Percentiles rank a stretch among this genome's conserved stretches.
These are phyloP conservation scores for Cheilosia vulpina DNA, from an alignment of 2,888 invertebrate species.

Conservation along the genomic window DNA sequence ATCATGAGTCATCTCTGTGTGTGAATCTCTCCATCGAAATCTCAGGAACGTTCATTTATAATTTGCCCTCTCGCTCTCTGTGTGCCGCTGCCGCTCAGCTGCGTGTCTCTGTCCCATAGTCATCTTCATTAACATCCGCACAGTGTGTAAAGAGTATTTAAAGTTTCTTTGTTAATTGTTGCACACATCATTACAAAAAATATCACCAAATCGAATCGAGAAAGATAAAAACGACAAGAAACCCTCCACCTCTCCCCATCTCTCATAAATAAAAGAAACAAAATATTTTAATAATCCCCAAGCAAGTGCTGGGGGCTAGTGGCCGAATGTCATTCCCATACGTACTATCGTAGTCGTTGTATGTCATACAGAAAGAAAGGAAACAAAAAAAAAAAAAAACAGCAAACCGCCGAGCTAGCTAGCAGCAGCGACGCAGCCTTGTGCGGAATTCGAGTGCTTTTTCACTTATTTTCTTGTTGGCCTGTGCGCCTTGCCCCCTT, in stretches of 20 bases:
- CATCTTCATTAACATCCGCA: slow-evolving; percentile 57
- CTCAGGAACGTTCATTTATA: slow-evolving; percentile 64
- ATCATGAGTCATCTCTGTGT: slow-evolving; percentile 67
- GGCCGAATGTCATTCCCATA: slow-evolving; percentile 30
- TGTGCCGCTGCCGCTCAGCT: slow-evolving; percentile 23
- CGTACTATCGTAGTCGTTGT: slow-evolving; percentile 35
- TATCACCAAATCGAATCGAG: slow-evolving; percentile 52
- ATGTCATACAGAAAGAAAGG: slow-evolving; percentile 47
- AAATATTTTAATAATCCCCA: slow-evolving; percentile 15
- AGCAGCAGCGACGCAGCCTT: slow-evolving; percentile 61
- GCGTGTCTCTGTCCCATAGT: slow-evolving; percentile 52
- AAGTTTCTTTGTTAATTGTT: slow-evolving; percentile 74
- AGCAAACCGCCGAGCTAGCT: slow-evolving; percentile 10
- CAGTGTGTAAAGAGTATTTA: slow-evolving; percentile 55
- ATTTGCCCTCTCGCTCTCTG: slow-evolving; percentile 47
- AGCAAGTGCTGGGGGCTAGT: slow-evolving; percentile 28
- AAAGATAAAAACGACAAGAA: slow-evolving; percentile 41
- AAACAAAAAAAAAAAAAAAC: slow-evolving; percentile 21
- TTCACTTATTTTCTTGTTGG: slow-evolving; percentile 54
- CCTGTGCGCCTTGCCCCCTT: slow-evolving; percentile 52
- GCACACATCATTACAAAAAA: slow-evolving; percentile 59
- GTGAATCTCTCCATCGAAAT: slow-evolving; percentile 71
- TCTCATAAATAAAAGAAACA: slow-evolving; percentile 21
- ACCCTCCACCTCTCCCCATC: not conserved
- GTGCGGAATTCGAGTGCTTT: slow-evolving; percentile 66